Conservation (phyloP, 2,888 invertebrate genomes). For the Pandemis corylana region DNA sequence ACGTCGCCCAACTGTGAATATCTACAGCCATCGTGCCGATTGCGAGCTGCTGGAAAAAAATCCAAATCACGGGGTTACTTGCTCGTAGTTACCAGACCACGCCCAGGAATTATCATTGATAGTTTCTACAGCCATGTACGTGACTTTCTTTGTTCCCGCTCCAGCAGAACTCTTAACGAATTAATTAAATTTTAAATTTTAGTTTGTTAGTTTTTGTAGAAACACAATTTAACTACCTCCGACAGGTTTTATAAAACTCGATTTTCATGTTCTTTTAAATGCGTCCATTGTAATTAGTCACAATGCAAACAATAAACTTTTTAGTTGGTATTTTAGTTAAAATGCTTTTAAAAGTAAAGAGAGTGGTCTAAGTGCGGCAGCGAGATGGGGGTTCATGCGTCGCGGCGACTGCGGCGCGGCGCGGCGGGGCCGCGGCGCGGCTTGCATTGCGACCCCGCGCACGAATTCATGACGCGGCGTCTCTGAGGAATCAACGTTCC, state of each 20-base stretch:
- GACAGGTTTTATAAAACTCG: background rate
- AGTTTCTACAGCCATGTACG: constrained; percentile 7
- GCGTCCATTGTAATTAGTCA: background rate
- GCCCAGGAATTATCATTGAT: background rate
- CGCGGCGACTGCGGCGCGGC: constrained; percentile 16
- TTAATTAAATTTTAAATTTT: background rate
- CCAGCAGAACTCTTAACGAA: background rate
- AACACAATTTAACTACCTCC: background rate
- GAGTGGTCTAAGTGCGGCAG: constrained; percentile 9
- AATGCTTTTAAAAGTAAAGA: background rate
- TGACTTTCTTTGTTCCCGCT: constrained; percentile 5
- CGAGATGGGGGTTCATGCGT: constrained; percentile 13
- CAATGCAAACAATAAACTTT: background rate
- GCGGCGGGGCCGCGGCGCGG: constrained; percentile 36
- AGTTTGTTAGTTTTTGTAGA: background rate
- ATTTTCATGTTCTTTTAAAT: background rate
- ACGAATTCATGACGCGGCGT: constrained; percentile 62
- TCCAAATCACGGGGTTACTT: constrained; percentile 22
- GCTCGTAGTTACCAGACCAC: background rate
- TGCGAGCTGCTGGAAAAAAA: constrained; percentile 29
- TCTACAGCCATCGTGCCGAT: constrained; percentile 32
- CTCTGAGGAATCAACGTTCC: constrained; percentile 61
- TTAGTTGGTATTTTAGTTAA: background rate
- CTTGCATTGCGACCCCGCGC: constrained; percentile 61
- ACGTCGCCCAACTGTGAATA: constrained; percentile 31